Evolutionary conservation across 2,797 vertebrate genomes (phyloP).

Genomic region (Megaceryle alcyon): DNA sequence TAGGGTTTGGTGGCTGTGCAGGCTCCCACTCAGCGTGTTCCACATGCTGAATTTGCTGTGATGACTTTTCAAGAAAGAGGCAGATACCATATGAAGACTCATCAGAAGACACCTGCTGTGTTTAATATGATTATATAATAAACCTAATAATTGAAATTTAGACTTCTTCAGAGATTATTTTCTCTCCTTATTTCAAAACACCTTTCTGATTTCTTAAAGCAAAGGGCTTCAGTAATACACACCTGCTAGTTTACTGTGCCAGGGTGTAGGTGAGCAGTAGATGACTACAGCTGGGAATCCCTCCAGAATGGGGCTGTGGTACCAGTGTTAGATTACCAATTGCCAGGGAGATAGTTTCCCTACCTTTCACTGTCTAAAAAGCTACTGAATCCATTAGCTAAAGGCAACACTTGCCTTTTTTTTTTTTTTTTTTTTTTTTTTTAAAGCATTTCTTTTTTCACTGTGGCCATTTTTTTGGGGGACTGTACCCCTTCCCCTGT

Average conservation of each 20-base stretch:
- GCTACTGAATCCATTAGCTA: background rate
- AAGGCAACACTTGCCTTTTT: background rate
- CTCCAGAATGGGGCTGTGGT: background rate
- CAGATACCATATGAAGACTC: background rate
- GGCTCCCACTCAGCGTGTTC: background rate
- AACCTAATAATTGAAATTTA: background rate
- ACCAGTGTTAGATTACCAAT: background rate
- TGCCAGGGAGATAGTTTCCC: background rate
- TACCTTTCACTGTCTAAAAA: background rate
- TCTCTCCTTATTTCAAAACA: background rate
- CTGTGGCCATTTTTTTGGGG: background rate
- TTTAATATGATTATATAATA: background rate
- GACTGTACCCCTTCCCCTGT: background rate
- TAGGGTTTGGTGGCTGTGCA: background rate
- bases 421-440: background rate
- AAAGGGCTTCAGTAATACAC: background rate
- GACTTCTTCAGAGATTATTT: background rate
- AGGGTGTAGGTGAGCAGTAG: background rate
- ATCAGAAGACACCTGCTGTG: background rate
- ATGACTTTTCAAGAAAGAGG: background rate
- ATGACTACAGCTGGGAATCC: background rate
- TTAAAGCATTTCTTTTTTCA: background rate
- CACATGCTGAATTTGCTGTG: fast-evolving
- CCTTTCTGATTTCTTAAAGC: background rate
- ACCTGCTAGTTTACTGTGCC: fast-evolving